Base-by-base conservation (phyloP, 2,888 invertebrate species). In the Polydrusus tereticollis region DNA sequence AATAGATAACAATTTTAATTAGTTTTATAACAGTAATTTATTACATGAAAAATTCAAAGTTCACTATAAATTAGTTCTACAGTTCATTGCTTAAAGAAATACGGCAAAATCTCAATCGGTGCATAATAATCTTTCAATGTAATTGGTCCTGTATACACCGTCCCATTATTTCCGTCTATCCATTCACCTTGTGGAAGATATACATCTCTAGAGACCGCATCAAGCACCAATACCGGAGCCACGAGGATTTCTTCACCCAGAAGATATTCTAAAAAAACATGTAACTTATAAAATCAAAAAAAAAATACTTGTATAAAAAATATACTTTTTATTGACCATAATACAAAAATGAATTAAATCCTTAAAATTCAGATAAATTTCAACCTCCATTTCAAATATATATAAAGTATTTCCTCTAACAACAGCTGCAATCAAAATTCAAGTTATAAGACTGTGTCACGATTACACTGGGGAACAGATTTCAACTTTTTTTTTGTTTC, bases 111-210 rank as follows among this genome's bases (percentile, higher is more conserved):
- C 73, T 91, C 86, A 8, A 95, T 81, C 0, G 92, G 91, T 0
- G 93, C 94, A 0, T 88, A 82, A 82, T 93, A 92, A 45, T 47
- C 29, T 64, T 84, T 85, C 5, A 94, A 73, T 90, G 91, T 91
- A 0, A 77, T 80, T 0, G 91, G 92, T 0, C 94, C 94, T 6
- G 79, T 78, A 77, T 89, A 85, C 0, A 83, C 78, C 0, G 75
- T 80, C 45, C 86, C 83, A 76, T 87, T 84, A 7, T 90, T 90
- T 50, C 88, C 89, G 80, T 92, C 93, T 45, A 85, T 85, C 96
- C 96, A 96, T 0, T 82, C 85, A 0, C 95, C 96, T 6, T 78
- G 83, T 0, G 95, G 95, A 0, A 95, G 87, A 85, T 94, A 94
- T 62, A 96, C 88, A 82, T 93, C 89, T 6, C 95, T 88, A 0